Base-by-base conservation (phyloP, 2,797 vertebrate species). In the Rhinophrynus dorsalis region DNA sequence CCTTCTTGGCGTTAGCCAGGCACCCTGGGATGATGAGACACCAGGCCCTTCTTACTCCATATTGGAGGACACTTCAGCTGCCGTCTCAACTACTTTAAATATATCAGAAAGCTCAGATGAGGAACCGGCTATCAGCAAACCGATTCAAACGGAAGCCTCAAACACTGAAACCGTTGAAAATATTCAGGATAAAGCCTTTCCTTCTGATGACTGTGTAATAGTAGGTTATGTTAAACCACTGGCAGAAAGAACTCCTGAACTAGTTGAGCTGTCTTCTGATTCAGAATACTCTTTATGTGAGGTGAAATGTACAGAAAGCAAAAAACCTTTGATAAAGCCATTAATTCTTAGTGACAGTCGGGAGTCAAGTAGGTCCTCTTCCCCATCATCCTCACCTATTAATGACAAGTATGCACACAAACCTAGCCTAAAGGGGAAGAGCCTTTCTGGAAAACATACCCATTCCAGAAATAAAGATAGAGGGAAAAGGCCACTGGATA, bases 21-120 rank as follows among this genome's bases (percentile, higher is more conserved):
- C 93, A 0, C 76, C 91, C 1, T 98, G 95, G 95, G 97, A 99
- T 44, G 96, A 98, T 71, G 97, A 99, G 86, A 98, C 95, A 0
- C 96, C 96, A 0, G 96, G 97, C 0, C 96, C 97, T 1, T 98
- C 96, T 0, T 98, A 98, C 60, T 96, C 94, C 15, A 85, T 86
- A 1, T 84, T 91, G 15, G 92, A 95, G 27, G 84, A 86, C 17
- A 74, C 79, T 38, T 80, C 75, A 33, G 47, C 81, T 30, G 76
- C 81, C 4, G 58, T 79, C 9, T 84, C 90, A 57, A 90, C 90
- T n/a, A 78, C 93, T 59, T 77, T 86, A 29, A 87, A 92, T 73
- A 80, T 77, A 8, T 92, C 88, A 0, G 94, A 92, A 77, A 93
- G 89, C 75, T 88, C 89, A 23, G 93, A 92, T 74, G 89, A 88